Percentiles rank a stretch among this genome's conserved stretches.
Conservation (phyloP, 1,140 invertebrate genomes). For the Drosophila orena region DNA sequence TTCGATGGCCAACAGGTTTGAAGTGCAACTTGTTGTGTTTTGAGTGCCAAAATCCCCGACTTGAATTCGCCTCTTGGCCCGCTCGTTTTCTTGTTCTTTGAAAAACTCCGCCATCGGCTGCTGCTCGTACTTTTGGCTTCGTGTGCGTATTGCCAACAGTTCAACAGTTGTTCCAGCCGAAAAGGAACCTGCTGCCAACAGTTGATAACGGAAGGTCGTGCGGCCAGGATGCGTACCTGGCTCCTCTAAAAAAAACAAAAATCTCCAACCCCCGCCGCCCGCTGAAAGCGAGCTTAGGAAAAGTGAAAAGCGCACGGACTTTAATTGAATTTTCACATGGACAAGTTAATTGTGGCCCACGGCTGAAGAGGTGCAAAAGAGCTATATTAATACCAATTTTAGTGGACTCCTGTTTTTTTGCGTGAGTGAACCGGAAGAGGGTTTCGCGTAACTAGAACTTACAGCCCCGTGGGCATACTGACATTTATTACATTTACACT, state of each 20-base stretch:
- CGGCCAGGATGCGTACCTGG: constrained; percentile 50
- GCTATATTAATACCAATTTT: constrained; percentile 26
- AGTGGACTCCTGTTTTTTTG: background rate
- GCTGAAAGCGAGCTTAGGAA: constrained; percentile 10
- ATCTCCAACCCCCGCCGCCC: no score
- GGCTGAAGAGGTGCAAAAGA: constrained; percentile 12
- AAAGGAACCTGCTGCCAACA: constrained; percentile 40
- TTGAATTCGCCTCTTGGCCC: constrained; percentile 27
- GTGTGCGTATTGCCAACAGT: constrained; percentile 30
- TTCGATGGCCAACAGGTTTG: constrained; percentile 52
- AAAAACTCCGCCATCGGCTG: constrained; percentile 11
- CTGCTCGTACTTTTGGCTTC: constrained; percentile 3
- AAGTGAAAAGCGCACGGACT: background rate
- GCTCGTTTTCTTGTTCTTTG: constrained; percentile 19
- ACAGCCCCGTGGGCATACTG: constrained; percentile 57
- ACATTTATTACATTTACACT: constrained; percentile 56
- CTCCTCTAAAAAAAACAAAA: background rate
- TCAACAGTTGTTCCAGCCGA: constrained; percentile 58
- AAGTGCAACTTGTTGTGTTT: constrained; percentile 74
- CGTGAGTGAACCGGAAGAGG: constrained; percentile 4
- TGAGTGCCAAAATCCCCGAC: constrained; percentile 41
- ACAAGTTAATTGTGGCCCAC: constrained; percentile 8
- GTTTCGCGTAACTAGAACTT: background rate
- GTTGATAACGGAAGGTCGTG: constrained; percentile 70
- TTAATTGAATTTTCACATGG: constrained; percentile 41